Evolutionary conservation across 2,888 invertebrate species (phyloP).

Genomic region (Tromatobia lineatoria): DNA sequence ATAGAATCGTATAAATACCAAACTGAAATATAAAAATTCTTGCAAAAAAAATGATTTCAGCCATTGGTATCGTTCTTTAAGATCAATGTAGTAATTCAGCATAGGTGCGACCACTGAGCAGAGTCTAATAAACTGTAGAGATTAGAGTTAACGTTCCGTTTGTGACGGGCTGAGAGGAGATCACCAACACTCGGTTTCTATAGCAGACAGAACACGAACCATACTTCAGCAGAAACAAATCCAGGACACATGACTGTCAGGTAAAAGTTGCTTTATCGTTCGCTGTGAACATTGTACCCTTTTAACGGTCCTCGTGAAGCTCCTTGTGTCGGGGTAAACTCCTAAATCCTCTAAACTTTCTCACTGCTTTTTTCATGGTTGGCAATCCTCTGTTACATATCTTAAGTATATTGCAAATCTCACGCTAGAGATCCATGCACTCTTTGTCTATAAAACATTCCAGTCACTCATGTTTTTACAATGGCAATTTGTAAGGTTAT

Average conservation of each 20-base stretch:
- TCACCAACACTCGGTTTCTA: constrained; percentile 10
- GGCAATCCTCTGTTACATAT: not conserved
- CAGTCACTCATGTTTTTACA: too few relatives aligned
- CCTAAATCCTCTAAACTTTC: constrained; percentile 28
- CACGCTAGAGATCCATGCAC: not conserved
- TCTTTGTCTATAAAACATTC: too few relatives aligned
- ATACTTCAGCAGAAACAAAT: constrained; percentile 41
- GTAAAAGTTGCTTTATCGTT: constrained; percentile 61
- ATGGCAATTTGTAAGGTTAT: too few relatives aligned
- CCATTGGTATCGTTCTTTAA: too few relatives aligned
- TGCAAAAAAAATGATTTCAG: not conserved
- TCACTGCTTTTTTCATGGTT: constrained; percentile 15
- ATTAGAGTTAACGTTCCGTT: constrained; percentile 34
- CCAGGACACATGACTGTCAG: constrained; percentile 59
- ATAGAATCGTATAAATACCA: not conserved
- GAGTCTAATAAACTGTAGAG: not conserved
- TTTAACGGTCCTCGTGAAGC: constrained; percentile 23
- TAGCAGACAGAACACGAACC: constrained; percentile 3
- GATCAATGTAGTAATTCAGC: too few relatives aligned
- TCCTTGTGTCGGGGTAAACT: constrained; percentile 8
- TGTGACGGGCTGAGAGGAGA: constrained; percentile 21
- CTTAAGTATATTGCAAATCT: not conserved
- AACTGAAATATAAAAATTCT: not conserved
- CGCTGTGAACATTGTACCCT: constrained; percentile 57
- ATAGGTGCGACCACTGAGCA: too few relatives aligned